phyloP scores from a whole-genome alignment of 2,888 invertebrate species.

The Drosophila sordidula region DNA sequence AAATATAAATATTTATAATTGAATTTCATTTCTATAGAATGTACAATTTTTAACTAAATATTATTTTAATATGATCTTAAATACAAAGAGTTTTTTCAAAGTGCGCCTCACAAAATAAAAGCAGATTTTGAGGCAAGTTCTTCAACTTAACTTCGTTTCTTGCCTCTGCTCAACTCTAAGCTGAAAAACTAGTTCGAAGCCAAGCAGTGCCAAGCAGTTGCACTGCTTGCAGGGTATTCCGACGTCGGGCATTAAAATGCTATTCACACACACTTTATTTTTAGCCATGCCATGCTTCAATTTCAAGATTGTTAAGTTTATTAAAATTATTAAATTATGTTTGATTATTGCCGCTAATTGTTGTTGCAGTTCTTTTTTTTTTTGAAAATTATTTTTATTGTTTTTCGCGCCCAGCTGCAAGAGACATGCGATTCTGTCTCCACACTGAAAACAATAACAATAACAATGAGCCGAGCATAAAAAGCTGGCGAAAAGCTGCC shows the following conservation, averaged over 20 bases:
- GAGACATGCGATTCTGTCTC: conserved; percentile 47
- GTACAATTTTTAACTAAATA: no score
- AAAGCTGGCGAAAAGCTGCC: conserved; percentile 37
- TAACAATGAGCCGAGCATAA: conserved; percentile 34
- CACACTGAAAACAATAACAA: conserved; percentile 24
- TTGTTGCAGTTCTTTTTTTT: conserved; percentile 21
- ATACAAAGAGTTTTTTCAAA: no score
- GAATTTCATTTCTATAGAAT: not conserved
- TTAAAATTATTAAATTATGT: conserved; percentile 59
- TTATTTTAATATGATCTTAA: no score
- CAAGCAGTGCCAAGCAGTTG: not conserved
- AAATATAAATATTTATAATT: not conserved
- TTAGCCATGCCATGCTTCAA: conserved; percentile 16
- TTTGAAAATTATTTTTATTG: conserved; percentile 44
- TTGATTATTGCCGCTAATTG: conserved; percentile 30
- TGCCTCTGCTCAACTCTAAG: no score
- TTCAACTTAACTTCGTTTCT: no score
- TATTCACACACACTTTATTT: conserved; percentile 7
- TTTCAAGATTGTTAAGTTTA: conserved; percentile 36
- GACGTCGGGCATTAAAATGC: not conserved
- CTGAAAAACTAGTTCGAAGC: no score
- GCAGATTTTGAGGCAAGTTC: no score
- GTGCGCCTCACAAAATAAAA: no score
- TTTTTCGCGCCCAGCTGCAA: conserved; percentile 40
- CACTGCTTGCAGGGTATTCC: conserved; percentile 12